phyloP scores from a whole-genome alignment of 2,797 vertebrate genomes.

The Australoheros facetus region DNA sequence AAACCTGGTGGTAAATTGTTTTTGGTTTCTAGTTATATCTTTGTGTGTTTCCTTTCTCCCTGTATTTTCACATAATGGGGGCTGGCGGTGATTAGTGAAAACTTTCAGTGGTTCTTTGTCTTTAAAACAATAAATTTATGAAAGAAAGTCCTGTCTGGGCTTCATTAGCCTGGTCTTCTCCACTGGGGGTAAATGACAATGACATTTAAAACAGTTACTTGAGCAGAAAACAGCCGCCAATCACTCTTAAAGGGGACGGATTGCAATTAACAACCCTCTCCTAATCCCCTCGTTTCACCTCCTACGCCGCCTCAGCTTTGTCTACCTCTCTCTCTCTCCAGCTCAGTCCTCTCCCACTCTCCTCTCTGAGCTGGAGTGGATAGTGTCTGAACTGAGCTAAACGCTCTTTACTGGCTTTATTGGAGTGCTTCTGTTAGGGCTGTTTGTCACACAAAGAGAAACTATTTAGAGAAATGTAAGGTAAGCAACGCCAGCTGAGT shows the following conservation, averaged over 20 bases:
- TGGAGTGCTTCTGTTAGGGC: slow-evolving; percentile 23
- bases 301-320: slow-evolving; percentile 65
- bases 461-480: slow-evolving; percentile 44
- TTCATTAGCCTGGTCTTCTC: slow-evolving; percentile 76
- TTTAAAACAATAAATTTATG: slow-evolving; percentile 73
- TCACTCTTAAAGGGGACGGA: slow-evolving; percentile 93
- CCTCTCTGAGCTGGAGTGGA: slow-evolving; percentile 49
- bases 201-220: slow-evolving; percentile 89
- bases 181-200: slow-evolving; percentile 73
- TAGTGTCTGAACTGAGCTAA: slow-evolving; percentile 36
- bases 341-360: slow-evolving; percentile 59
- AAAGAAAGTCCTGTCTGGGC: slow-evolving; percentile 72
- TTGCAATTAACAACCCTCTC: slow-evolving; percentile 88
- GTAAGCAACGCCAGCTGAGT: slow-evolving; percentile 28
- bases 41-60: background rate
- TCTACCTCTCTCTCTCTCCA: slow-evolving; percentile 58
- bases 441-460: slow-evolving; percentile 7
- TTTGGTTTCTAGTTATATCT: background rate
- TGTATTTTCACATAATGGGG: slow-evolving; percentile 24
- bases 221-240: slow-evolving; percentile 87
- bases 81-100: slow-evolving; percentile 47
- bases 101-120: slow-evolving; percentile 69
- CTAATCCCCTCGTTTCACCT: slow-evolving; percentile 87
- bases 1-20: background rate
- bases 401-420: slow-evolving; percentile 4